Base-by-base conservation (phyloP, 1,140 invertebrate species). In the Portunus trituberculatus region DNA sequence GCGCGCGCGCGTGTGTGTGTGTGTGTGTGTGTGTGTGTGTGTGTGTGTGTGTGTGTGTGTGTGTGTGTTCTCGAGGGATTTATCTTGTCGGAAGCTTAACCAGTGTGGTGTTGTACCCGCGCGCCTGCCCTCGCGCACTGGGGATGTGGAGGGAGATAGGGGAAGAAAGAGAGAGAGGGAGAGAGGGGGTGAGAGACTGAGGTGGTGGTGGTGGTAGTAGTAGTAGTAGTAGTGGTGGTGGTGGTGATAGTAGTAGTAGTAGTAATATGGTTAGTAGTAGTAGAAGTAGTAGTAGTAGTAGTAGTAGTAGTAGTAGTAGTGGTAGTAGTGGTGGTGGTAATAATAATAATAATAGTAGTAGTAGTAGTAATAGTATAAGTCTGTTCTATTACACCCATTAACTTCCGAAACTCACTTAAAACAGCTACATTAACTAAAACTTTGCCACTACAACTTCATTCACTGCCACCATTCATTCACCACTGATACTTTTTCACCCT, bases 21-120 rank as follows among this genome's bases (percentile, higher is more conserved):
- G 91, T 39, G 91, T 92, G 48, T 92, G 91, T 92, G 91, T 92
- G 91, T 45, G 91, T 45, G 91, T 92, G 91, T 45, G 91, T 45
- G 91, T 45, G 48, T 52, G 48, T 52, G 48, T 52, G 48, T 52
- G 48, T 52, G 48, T 52, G 48, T 52, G 48, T 52, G 89, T 91
- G 89, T 29, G 32, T 91, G 45, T 32, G 90, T 1, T 29, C 45
- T 20, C 16, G 67, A 25, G n/a, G n/a, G 67, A 76, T 76, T 76
- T 76, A 76, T 76, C 67, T 25, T 59, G 52, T 14, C 20, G n/a
- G 16, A 25, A 76, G 67, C n/a, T 25, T 76, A 76, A n/a, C 20
- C 20, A 76, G 67, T 76, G 67, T 76, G 12, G 0, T 76, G 67
- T 76, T 76, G 67, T 76, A 76, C 67, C 67, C 67, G 67, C 12